Conservation (phyloP, 2,113 vertebrate genomes). For the Thalassarche chlororhynchos region DNA sequence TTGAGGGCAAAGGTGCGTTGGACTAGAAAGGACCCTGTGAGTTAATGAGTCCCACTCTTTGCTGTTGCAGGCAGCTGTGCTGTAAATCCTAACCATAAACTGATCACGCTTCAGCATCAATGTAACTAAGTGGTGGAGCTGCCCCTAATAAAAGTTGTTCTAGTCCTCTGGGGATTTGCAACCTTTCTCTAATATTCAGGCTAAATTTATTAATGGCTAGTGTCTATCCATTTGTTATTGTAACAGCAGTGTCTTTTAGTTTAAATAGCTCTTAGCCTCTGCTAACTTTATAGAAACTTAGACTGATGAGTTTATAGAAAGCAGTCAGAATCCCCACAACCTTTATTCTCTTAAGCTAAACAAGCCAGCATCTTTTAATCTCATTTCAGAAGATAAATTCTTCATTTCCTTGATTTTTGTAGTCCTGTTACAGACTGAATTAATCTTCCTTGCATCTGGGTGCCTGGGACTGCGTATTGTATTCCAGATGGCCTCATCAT, state of each 20-base stretch:
- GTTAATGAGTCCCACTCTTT: neutral
- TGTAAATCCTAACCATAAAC: neutral
- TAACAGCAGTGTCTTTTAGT: neutral
- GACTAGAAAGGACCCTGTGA: neutral
- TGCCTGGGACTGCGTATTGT: neutral
- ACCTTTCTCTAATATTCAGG: neutral
- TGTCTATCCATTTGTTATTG: neutral
- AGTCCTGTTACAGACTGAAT: neutral
- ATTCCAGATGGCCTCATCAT: constrained; percentile 53
- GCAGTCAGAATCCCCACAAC: neutral
- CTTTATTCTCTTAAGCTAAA: neutral
- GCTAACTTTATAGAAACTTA: neutral
- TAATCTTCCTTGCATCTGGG: constrained; percentile 31
- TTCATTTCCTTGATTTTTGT: constrained; percentile 40
- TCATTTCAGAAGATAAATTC: constrained; percentile 39
- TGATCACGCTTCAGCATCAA: neutral
- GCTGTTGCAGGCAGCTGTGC: neutral
- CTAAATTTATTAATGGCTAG: constrained; percentile 5
- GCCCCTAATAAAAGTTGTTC: neutral
- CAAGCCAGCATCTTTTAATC: constrained; percentile 12
- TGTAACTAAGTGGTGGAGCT: neutral
- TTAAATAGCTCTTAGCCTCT: neutral
- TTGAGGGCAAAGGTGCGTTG: neutral
- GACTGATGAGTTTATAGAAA: neutral
- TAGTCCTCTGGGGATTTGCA: neutral